Percentiles rank a stretch among this genome's conserved stretches.
Conservation (phyloP, 2,113 vertebrate species). For the Paracanthobrama guichenoti region DNA sequence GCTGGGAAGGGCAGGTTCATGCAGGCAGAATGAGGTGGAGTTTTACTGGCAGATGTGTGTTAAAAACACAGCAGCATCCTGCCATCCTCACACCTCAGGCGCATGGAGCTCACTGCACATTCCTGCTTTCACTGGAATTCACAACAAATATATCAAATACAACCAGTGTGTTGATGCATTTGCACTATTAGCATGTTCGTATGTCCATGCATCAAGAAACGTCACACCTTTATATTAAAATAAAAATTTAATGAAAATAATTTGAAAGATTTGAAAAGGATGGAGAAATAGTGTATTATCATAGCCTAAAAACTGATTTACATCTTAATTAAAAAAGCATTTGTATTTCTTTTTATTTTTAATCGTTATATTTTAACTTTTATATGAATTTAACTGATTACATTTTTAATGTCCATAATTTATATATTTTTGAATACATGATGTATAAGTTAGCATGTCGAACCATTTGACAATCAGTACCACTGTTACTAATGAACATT, state of each 20-base stretch:
- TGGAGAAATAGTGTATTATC: neutral
- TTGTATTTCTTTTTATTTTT: neutral
- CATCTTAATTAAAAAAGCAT: neutral
- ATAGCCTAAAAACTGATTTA: neutral
- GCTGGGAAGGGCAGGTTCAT: conserved; percentile 19
- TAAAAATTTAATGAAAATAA: neutral
- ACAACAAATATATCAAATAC: neutral
- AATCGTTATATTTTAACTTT: neutral
- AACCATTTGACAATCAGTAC: neutral
- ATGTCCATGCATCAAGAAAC: neutral
- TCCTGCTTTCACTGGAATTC: neutral
- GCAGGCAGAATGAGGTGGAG: conserved; percentile 7
- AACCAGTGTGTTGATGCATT: neutral
- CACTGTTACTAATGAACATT: neutral
- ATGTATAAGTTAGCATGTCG: neutral
- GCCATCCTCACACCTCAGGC: neutral
- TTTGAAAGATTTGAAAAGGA: neutral
- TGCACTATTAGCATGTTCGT: neutral
- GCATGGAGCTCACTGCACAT: neutral
- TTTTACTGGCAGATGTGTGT: conserved; percentile 20
- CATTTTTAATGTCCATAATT: neutral
- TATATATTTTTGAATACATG: neutral
- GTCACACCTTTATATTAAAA: neutral
- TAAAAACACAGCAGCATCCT: neutral
- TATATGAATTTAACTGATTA: neutral